Evolutionary conservation across 1,140 invertebrate genomes (phyloP).

Genomic region (Nasonia longicornis): DNA sequence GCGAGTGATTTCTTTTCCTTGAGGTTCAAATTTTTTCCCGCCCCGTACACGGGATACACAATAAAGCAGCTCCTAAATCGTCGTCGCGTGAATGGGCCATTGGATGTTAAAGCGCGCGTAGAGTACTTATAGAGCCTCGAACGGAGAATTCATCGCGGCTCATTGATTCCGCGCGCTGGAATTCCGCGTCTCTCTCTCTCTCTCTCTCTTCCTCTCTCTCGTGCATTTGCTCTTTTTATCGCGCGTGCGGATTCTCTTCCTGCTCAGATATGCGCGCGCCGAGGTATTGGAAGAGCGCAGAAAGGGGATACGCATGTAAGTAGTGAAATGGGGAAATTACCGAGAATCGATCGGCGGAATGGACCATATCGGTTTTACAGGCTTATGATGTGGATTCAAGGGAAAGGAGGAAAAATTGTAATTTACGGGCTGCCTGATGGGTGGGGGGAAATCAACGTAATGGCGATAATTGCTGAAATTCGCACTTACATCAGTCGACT

Average conservation of each 20-base stretch:
- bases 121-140: background rate
- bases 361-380: background rate
- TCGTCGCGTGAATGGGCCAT: background rate
- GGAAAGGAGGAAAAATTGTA: too few relatives aligned
- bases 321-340: background rate
- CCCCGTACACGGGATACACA: background rate
- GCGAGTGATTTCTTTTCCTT: background rate
- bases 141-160: conserved; percentile 10
- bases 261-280: background rate
- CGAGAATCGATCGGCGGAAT: background rate
- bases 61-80: conserved; percentile 16
- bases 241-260: background rate
- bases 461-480: too few relatives aligned
- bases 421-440: too few relatives aligned
- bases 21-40: too few relatives aligned
- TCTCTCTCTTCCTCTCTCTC: background rate
- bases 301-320: background rate
- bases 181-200: background rate
- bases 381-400: background rate
- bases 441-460: too few relatives aligned
- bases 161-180: background rate
- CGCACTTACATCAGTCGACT: too few relatives aligned
- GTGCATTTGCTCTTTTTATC: conserved; percentile 1
- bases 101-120: background rate
- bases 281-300: background rate